These are phyloP conservation scores for Lacerta bilineata DNA, from an alignment of 2,797 vertebrate species.

Conservation along the genomic window DNA sequence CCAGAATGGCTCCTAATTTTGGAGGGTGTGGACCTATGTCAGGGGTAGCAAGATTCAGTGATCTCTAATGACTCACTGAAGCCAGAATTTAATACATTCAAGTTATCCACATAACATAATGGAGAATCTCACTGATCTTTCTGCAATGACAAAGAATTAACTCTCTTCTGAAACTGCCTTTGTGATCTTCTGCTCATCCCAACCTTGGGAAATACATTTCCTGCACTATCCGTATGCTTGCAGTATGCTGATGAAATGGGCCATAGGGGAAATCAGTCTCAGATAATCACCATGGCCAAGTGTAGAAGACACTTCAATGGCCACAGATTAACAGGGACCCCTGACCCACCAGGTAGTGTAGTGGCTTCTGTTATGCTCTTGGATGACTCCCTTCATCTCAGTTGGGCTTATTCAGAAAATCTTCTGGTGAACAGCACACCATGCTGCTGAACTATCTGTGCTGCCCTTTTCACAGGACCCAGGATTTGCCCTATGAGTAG, in stretches of 20 bases:
- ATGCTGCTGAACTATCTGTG: neutral
- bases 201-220: neutral
- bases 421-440: neutral
- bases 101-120: neutral
- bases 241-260: neutral
- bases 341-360: neutral
- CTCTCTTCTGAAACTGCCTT: constrained; percentile 3
- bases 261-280: neutral
- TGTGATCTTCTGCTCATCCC: neutral
- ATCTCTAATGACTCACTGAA: neutral
- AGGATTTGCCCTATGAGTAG: neutral
- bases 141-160: neutral
- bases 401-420: neutral
- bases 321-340: neutral
- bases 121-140: neutral
- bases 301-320: neutral
- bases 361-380: neutral
- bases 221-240: neutral
- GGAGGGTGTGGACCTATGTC: neutral
- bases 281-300: neutral
- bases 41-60: neutral
- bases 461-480: neutral
- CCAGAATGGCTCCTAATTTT: neutral
- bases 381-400: neutral
- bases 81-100: neutral